These are phyloP conservation scores for Cryptotis parvus DNA, from an alignment of 2,113 vertebrate genomes.

Conservation along the genomic window DNA sequence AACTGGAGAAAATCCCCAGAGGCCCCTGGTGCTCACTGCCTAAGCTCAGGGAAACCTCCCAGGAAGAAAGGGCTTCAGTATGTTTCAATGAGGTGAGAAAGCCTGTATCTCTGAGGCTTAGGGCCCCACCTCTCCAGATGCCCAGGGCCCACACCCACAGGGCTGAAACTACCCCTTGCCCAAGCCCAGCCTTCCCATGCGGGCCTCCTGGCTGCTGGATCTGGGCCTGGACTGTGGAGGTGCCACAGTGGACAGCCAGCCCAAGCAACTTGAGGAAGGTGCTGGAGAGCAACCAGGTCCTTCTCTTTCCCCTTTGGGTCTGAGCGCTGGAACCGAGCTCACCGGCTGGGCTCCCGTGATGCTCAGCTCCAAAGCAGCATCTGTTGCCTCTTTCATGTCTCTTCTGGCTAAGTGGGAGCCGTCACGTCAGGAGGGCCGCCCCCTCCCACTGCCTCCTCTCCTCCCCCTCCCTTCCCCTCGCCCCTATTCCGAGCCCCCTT, in stretches of 20 bases:
- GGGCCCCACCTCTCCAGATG: conserved; percentile 34
- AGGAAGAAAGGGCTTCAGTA: conserved; percentile 80
- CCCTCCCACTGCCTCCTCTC: conserved; percentile 89
- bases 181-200: neutral
- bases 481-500: conserved; percentile 83
- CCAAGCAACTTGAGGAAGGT: neutral
- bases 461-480: conserved; percentile 85
- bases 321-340: conserved; percentile 84
- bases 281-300: conserved; percentile 30
- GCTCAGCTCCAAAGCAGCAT: conserved; percentile 97
- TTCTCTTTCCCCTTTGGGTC: conserved; percentile 59
- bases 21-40: neutral
- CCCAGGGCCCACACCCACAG: no score
- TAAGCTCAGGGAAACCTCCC: conserved; percentile 69
- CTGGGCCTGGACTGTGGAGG: neutral
- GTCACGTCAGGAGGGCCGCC: conserved; percentile 96
- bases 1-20: no score
- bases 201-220: neutral
- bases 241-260: neutral
- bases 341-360: conserved; percentile 95
- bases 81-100: conserved; percentile 81
- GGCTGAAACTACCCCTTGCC: conserved; percentile 70
- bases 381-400: conserved; percentile 98
- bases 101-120: conserved; percentile 79
- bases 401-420: conserved; percentile 97